These are phyloP conservation scores for Dicroscelio sp. DNA, from an alignment of 2,888 invertebrate genomes.

Conservation along the genomic window DNA sequence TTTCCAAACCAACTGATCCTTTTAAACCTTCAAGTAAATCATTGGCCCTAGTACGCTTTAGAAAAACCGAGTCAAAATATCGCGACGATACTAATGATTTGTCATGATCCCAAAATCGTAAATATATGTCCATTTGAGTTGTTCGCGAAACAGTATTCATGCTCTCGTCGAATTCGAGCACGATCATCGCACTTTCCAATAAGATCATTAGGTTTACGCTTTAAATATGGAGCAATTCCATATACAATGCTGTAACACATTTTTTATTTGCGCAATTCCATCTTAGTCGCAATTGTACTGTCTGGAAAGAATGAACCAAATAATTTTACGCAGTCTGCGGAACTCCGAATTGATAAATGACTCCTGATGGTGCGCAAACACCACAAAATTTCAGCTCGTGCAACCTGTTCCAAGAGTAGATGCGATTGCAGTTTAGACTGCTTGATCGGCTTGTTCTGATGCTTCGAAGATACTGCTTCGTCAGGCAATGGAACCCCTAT, in stretches of 20 bases:
- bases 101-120: constrained; percentile 84
- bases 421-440: not conserved
- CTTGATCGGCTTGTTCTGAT: not conserved
- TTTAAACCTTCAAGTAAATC: constrained; percentile 73
- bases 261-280: constrained; percentile 76
- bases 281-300: constrained; percentile 58
- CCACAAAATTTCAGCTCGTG: constrained; percentile 47
- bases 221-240: constrained; percentile 75
- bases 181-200: constrained; percentile 57
- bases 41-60: constrained; percentile 7
- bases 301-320: constrained; percentile 25
- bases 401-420: not conserved
- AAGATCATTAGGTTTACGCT: constrained; percentile 49
- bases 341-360: constrained; percentile 30
- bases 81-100: constrained; percentile 79
- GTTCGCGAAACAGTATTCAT: constrained; percentile 78
- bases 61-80: constrained; percentile 79
- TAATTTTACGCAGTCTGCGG: not conserved
- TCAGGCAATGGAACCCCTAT: not conserved
- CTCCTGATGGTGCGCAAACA: constrained; percentile 3
- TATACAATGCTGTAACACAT: constrained; percentile 76
- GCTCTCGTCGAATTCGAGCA: constrained; percentile 78
- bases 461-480: constrained; percentile 13
- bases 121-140: constrained; percentile 85
- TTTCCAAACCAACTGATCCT: constrained; percentile 49